These are phyloP conservation scores for Saturnia japonica DNA, from an alignment of 2,888 invertebrate species.

Conservation along the genomic window DNA sequence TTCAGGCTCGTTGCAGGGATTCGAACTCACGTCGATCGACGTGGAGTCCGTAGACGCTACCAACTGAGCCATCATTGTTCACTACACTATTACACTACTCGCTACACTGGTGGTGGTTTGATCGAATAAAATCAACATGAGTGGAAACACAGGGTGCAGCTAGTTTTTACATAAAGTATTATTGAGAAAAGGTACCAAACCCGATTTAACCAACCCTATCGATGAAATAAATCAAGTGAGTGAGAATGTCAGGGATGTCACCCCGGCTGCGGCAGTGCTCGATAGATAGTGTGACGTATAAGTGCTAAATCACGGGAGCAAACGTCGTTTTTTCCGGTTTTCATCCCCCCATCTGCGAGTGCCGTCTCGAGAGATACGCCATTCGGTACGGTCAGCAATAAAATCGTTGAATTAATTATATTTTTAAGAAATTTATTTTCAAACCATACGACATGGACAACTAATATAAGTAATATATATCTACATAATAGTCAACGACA, in stretches of 20 bases:
- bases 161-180: conserved; percentile 29
- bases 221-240: conserved; percentile 11
- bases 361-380: conserved; percentile 74
- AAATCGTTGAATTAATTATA: conserved; percentile 15
- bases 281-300: conserved; percentile 38
- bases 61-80: too few relatives aligned
- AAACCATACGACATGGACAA: too few relatives aligned
- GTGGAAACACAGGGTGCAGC: too few relatives aligned
- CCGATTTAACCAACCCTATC: neutral
- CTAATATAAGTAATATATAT: too few relatives aligned
- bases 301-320: conserved; percentile 72
- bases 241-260: conserved; percentile 8
- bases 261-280: conserved; percentile 5
- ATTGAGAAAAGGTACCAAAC: neutral
- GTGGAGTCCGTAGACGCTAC: too few relatives aligned
- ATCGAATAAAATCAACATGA: too few relatives aligned
- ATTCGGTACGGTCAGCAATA: conserved; percentile 53
- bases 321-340: conserved; percentile 75
- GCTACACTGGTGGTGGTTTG: too few relatives aligned
- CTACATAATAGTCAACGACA: too few relatives aligned
- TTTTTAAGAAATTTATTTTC: too few relatives aligned
- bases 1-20: too few relatives aligned
- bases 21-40: too few relatives aligned
- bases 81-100: too few relatives aligned
- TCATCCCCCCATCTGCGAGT: conserved; percentile 59